Evolutionary conservation across 2,888 invertebrate genomes (phyloP), one percentile per base, ranked within the genome.

Genomic region (Gasteruption jaculator): DNA sequence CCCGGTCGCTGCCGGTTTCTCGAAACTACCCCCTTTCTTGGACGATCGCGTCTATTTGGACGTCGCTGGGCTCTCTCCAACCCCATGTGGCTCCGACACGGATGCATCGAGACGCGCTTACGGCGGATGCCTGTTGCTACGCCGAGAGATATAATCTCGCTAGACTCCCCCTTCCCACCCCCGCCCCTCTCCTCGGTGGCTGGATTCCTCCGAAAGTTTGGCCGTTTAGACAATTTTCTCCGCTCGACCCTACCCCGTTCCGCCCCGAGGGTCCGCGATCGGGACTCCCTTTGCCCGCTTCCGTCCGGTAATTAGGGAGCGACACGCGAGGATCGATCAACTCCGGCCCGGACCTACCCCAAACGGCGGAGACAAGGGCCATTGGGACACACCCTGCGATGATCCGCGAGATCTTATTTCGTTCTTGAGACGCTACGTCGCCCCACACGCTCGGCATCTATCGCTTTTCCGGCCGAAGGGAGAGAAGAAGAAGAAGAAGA

Each of bases 121-220:
- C 67, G 64, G 64, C 62, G 63, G 68, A 65, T 63, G 66, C 64
- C 67, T 68, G 68, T 68, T 68, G 68, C 68, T 65, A 68, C 64
- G 63, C 60, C 55, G 51, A 54, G 46, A 50, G 53, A 58, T 52
- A 52, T 53, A 53, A 50, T 43, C 53, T 50, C 52, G 53, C 54
- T 59, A 53, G 45, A 42, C 41, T 40, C 41, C 38, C 30, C 11
- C 31, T 10, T 33, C 38, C 7, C 36, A 25, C 25, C 31, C 31
- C 33, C 39, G 33, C 27, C 36, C 43, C 40, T 22, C 43, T 15
- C n/a, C 15, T 34, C 34, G 10, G 4, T 14, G 20, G 20, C 34
- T 19, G 12, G 44, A 40, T 36, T 41, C 44, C 27, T 35, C 36
- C 41, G 24, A 35, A 21, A 41, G 39, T 38, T 30, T 30, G 36